A percentile compares a stretch with the other conserved stretches of the same genome.
phyloP scores from a whole-genome alignment of 2,113 vertebrate species.

The Panthera leo region DNA sequence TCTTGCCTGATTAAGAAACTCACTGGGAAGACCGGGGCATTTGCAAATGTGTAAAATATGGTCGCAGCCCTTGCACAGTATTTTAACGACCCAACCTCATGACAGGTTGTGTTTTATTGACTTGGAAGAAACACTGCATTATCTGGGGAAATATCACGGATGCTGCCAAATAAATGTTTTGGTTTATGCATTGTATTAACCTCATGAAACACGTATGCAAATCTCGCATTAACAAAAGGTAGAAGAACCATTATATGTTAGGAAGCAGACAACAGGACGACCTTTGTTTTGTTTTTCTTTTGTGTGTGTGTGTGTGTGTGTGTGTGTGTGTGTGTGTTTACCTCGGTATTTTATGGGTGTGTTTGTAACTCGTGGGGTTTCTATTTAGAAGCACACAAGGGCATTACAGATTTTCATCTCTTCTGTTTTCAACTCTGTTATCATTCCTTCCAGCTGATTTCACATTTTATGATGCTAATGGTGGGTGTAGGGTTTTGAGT shows the following conservation, averaged over 20 bases:
- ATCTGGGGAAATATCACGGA: conserved; percentile 87
- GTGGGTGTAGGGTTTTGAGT: conserved; percentile 91
- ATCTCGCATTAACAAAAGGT: conserved; percentile 87
- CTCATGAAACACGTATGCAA: conserved; percentile 89
- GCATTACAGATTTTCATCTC: conserved; percentile 87
- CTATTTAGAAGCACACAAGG: conserved; percentile 85
- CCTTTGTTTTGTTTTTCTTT: conserved; percentile 77
- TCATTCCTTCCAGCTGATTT: conserved; percentile 98
- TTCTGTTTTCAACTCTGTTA: conserved; percentile 88
- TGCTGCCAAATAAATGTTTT: conserved; percentile 85
- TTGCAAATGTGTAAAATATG: conserved; percentile 81
- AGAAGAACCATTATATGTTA: conserved; percentile 82
- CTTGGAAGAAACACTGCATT: conserved; percentile 83
- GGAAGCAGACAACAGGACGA: conserved; percentile 80
- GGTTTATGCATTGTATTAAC: conserved; percentile 85
- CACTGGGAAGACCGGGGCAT: conserved; percentile 74
- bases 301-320: too few species aligned
- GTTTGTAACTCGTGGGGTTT: conserved; percentile 82
- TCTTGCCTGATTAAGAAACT: conserved; percentile 75
- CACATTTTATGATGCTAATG: conserved; percentile 99
- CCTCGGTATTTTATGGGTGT: conserved; percentile 82
- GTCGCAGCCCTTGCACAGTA: conserved; percentile 80
- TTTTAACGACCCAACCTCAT: conserved; percentile 84
- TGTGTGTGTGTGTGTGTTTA: background rate
- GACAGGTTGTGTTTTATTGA: conserved; percentile 86